A percentile compares a stretch with the other conserved stretches of the same genome.
Conservation (phyloP, 2,113 vertebrate genomes). For the Ictidomys tridecemlineatus region DNA sequence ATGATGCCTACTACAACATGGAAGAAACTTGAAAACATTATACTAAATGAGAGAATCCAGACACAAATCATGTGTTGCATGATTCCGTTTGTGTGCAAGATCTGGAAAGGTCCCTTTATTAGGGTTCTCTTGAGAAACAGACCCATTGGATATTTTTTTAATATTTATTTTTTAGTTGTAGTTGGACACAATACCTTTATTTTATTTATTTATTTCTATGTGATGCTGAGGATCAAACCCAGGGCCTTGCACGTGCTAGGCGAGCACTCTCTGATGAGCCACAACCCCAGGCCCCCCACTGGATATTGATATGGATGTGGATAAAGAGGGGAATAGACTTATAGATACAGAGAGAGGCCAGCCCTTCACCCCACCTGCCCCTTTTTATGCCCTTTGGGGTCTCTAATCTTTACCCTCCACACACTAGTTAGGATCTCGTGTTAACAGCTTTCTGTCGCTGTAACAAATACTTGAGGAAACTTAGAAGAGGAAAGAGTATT, state of each 20-base stretch:
- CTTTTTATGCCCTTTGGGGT: neutral
- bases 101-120: neutral
- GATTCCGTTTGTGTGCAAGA: neutral
- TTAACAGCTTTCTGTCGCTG: no score
- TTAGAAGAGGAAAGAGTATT: no score
- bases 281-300: no score
- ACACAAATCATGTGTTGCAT: neutral
- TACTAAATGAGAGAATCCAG: neutral
- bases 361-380: neutral
- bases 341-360: no score
- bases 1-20: no score
- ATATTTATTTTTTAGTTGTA: no score
- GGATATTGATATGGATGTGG: neutral
- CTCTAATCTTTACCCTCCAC: neutral
- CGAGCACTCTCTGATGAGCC: no score
- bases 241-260: no score
- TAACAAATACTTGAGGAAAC: no score
- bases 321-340: neutral
- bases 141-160: neutral
- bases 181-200: no score
- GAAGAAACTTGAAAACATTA: neutral
- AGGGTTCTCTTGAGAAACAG: neutral
- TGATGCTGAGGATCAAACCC: no score
- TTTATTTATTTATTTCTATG: no score
- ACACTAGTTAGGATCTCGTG: neutral